phyloP scores from a whole-genome alignment of 2,113 vertebrate species.

The Genyomyrus donnyi region DNA sequence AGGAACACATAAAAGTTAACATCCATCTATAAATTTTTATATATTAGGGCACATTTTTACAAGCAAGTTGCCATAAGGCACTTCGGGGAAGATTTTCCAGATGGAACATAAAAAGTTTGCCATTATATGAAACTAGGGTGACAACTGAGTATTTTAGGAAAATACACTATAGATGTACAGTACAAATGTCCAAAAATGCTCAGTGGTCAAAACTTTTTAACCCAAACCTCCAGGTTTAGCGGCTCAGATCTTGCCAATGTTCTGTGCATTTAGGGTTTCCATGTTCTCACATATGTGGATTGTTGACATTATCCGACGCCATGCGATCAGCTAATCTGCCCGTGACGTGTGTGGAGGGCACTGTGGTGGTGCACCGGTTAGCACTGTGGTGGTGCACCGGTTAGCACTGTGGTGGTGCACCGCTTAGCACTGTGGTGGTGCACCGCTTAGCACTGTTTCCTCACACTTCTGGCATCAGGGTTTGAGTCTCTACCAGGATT shows the following conservation, averaged over 20 bases:
- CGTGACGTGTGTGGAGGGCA: neutral
- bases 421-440: too few relatives aligned
- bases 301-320: neutral
- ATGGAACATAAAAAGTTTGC: neutral
- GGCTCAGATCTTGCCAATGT: neutral
- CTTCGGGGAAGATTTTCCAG: neutral
- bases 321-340: neutral
- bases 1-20: neutral
- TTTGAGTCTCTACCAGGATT: too few relatives aligned
- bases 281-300: neutral
- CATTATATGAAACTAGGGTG: neutral
- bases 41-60: neutral
- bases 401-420: too few relatives aligned
- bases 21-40: conserved; percentile 1
- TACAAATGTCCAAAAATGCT: neutral
- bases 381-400: neutral
- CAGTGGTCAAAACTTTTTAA: neutral
- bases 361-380: too few relatives aligned
- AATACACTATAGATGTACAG: neutral
- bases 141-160: neutral
- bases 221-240: neutral
- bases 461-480: too few relatives aligned
- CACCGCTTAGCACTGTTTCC: neutral
- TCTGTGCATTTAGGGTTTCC: neutral
- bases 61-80: neutral